A percentile compares a stretch with the other conserved stretches of the same genome.
Evolutionary conservation across 2,113 vertebrate genomes (phyloP).

Genomic region (Carollia perspicillata): DNA sequence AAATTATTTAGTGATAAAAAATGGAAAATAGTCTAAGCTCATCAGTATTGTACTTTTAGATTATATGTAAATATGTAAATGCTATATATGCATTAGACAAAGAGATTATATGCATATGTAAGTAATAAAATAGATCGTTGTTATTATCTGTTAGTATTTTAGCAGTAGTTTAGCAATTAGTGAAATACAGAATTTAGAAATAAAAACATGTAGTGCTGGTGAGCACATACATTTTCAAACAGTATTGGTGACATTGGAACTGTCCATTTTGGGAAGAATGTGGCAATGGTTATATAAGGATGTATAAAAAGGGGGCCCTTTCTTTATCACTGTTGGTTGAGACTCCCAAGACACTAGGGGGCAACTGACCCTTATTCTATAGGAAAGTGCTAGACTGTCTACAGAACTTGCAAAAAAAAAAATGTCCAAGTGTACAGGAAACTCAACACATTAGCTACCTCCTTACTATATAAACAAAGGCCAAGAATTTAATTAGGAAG

Average conservation of each 20-base stretch:
- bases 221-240: not conserved
- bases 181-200: not conserved
- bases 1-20: not conserved
- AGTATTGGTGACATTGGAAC: not conserved
- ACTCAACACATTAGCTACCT: not conserved
- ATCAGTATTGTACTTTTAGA: not conserved
- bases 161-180: not conserved
- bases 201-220: not conserved
- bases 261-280: not conserved
- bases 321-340: not conserved
- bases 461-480: not conserved
- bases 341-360: not conserved
- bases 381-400: not conserved
- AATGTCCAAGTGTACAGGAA: not conserved
- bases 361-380: not conserved
- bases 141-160: not conserved
- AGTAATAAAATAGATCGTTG: not conserved
- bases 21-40: not conserved
- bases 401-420: not conserved
- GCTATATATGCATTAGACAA: not conserved
- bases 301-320: not conserved
- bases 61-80: not conserved
- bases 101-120: not conserved
- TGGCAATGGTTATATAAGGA: not conserved
- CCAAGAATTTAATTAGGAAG: not conserved